Evolutionary conservation across 2,113 vertebrate genomes (phyloP).

Genomic region (Quiscalus mexicanus): DNA sequence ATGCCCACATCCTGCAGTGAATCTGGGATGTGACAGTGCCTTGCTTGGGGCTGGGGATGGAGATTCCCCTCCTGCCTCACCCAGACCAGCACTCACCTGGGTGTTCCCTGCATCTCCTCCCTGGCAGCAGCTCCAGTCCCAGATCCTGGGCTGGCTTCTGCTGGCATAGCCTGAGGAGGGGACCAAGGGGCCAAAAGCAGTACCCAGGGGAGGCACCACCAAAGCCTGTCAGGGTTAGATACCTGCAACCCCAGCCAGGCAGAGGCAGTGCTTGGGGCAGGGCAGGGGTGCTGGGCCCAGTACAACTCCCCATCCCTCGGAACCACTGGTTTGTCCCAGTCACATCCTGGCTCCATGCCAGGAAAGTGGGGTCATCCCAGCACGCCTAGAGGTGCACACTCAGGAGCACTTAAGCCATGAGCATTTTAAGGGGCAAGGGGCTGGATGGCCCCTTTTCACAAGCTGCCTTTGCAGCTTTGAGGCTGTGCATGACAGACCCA

Average conservation of each 20-base stretch:
- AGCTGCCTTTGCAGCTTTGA: background rate
- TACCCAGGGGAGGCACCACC: background rate
- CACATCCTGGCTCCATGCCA: fast-evolving
- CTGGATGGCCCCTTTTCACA: background rate
- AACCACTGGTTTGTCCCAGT: background rate
- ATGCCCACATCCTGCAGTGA: too few species aligned
- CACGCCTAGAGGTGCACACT: background rate
- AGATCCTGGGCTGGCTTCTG: background rate
- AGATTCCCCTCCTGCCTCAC: background rate
- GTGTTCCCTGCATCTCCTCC: fast-evolving
- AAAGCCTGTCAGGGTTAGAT: background rate
- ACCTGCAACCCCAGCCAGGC: background rate
- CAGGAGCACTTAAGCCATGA: fast-evolving
- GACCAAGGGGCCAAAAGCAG: background rate
- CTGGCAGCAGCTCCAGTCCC: background rate
- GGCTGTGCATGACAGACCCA: background rate
- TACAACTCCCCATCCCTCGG: background rate
- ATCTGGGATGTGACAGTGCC: background rate
- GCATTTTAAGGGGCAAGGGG: background rate
- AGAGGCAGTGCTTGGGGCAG: fast-evolving
- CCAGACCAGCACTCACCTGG: background rate
- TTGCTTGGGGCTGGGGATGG: background rate
- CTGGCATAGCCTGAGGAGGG: background rate
- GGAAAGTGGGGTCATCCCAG: background rate
- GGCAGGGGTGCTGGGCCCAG: background rate